Evolutionary conservation across 2,797 vertebrate genomes (phyloP), one percentile per base, ranked within the genome.

Genomic region (Diglossa cyanea): DNA sequence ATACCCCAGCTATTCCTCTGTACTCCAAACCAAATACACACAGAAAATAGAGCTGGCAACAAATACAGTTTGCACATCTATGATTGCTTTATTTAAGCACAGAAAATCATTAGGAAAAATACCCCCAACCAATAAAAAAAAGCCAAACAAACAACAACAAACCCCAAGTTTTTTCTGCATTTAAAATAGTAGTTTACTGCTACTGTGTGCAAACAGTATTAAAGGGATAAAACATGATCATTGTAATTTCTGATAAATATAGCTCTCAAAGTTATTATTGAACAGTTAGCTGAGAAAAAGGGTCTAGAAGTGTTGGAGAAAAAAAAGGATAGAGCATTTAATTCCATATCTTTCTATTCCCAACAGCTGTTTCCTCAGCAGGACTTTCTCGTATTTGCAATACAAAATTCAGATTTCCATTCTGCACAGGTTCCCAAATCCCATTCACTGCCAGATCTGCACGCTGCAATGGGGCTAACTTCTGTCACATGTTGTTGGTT

Each of bases 161-260:
- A 1, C 0, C 3, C 8, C 10, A 12, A 18, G 11, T 4, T 60
- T 80, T 53, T 53, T 9, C 31, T 68, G 8, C 11, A 13, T 57
- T 68, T 81, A n/a, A 66, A 81, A 65, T 20, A 28, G 5, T 24
- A 19, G 19, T 54, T 68, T n/a, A 10, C 26, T 75, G 7, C 37
- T 63, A 10, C 15, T 50, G 2, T 45, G 3, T 40, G 18, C 39
- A 16, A 65, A 47, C 6, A 66, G 13, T 62, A 55, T 55, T 75
- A 53, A 68, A 63, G 60, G 11, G 54, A 18, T 23, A 9, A 23
- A 51, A 35, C 4, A 28, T 31, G 8, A 11, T 73, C n/a, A 44
- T 48, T 67, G 8, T 70, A 0, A 31, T 62, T 65, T 53, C 51
- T 78, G 37, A 31, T 74, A 63, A 74, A 71, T 53, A 21, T 6